Conservation (phyloP, 2,888 invertebrate species). For the Diloba caeruleocephala region DNA sequence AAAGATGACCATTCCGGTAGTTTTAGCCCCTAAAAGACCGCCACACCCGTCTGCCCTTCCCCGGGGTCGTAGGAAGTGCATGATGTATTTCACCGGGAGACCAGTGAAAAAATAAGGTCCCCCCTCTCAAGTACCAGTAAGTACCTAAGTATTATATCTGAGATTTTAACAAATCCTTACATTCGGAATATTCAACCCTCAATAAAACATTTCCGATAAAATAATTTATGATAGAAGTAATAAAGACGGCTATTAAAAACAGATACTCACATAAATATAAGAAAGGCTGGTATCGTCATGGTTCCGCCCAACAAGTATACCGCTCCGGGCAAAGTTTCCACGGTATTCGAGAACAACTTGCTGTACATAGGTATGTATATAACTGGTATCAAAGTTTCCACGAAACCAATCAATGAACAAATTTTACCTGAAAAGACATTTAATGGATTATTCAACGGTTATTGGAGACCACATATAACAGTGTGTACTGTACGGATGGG, state of each 20-base stretch:
- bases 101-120: too few species aligned
- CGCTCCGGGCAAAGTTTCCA: constrained; percentile 81
- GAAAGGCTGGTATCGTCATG: constrained; percentile 82
- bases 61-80: too few species aligned
- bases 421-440: constrained; percentile 82
- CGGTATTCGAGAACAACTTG: constrained; percentile 80
- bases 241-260: neutral
- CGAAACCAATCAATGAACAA: constrained; percentile 88
- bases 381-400: constrained; percentile 86
- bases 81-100: too few species aligned
- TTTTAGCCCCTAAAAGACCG: too few species aligned
- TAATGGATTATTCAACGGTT: neutral
- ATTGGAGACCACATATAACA: neutral
- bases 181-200: too few species aligned
- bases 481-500: too few species aligned
- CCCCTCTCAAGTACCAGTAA: too few species aligned
- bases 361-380: constrained; percentile 86
- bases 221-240: neutral
- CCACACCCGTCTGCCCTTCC: too few species aligned
- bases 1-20: too few species aligned
- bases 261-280: constrained; percentile 82
- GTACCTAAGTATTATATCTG: too few species aligned
- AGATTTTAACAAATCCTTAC: too few species aligned
- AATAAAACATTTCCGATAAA: neutral
- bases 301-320: constrained; percentile 84